A percentile compares a stretch with the other conserved stretches of the same genome.
These are phyloP conservation scores for Physeter macrocephalus DNA, from an alignment of 2,113 vertebrate genomes.

Conservation along the genomic window DNA sequence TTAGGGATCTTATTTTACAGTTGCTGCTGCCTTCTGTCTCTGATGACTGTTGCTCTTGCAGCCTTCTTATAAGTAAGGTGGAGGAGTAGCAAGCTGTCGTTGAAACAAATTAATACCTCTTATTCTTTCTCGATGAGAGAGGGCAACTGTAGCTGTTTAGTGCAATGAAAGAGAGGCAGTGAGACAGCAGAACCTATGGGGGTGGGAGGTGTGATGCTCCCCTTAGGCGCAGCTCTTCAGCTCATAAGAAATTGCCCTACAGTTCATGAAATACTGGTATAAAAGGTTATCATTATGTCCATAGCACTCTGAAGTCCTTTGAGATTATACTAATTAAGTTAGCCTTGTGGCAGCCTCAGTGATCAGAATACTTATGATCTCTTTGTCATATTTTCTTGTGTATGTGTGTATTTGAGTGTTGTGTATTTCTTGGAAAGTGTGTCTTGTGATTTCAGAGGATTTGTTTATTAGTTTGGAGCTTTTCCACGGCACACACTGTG, in stretches of 20 bases:
- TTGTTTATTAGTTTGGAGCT: conserved; percentile 28
- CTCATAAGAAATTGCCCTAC: background rate
- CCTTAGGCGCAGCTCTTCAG: background rate
- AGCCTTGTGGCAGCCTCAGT: background rate
- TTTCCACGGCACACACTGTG: conserved; percentile 5
- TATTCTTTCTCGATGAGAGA: background rate
- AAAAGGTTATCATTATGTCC: background rate
- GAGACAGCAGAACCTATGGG: background rate
- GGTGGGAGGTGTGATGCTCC: background rate
- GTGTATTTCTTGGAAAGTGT: background rate
- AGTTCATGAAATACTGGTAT: background rate
- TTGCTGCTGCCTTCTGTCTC: background rate
- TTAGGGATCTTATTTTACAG: background rate
- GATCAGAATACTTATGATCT: background rate
- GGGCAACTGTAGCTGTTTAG: background rate
- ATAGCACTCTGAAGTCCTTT: background rate
- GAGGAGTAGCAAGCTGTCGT: background rate
- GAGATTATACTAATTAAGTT: background rate
- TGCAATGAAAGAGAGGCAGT: background rate
- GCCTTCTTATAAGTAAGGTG: background rate
- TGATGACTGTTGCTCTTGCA: background rate
- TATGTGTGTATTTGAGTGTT: background rate
- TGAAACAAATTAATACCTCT: background rate
- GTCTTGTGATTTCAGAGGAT: background rate
- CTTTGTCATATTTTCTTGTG: background rate